Conservation (phyloP, 1,140 invertebrate species). For the Lepidurus packardi region DNA sequence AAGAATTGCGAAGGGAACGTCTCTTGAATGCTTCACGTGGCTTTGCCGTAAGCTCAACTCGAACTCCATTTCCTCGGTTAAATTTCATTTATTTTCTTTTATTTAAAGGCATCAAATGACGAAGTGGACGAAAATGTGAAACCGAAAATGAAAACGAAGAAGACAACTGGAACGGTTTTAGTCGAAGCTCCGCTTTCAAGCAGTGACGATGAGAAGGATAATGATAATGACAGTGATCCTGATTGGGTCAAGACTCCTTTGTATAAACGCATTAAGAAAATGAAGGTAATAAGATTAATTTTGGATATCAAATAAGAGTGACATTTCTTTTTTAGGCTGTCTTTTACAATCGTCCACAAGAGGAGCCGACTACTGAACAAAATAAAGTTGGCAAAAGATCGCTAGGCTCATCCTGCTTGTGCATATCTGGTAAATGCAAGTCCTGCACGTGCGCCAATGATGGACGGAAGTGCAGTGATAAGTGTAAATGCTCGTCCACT, state of each 20-base stretch:
- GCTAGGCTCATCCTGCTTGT: not conserved
- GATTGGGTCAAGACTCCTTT: conserved; percentile 34
- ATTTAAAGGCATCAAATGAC: not conserved
- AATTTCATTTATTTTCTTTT: not conserved
- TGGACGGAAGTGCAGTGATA: not conserved
- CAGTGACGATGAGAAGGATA: conserved; percentile 23
- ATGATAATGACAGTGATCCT: conserved; percentile 31
- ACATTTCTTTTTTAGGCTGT: not conserved
- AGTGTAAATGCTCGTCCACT: not conserved
- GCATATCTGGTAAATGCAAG: not conserved
- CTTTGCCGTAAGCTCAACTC: too few species aligned
- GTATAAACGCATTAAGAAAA: conserved; percentile 30
- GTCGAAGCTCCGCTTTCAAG: not conserved
- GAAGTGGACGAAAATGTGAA: not conserved
- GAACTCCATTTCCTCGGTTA: too few species aligned
- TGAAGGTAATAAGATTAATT: conserved; percentile 22
- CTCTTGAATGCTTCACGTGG: not conserved
- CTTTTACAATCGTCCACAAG: not conserved
- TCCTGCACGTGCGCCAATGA: not conserved
- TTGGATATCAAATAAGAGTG: not conserved
- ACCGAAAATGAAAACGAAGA: not conserved
- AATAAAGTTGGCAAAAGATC: not conserved
- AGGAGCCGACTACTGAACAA: not conserved
- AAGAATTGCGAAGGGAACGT: conserved; percentile 1
- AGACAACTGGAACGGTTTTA: conserved; percentile 8